phyloP scores from a whole-genome alignment of 2,113 vertebrate genomes.

The Thamnophis sirtalis region DNA sequence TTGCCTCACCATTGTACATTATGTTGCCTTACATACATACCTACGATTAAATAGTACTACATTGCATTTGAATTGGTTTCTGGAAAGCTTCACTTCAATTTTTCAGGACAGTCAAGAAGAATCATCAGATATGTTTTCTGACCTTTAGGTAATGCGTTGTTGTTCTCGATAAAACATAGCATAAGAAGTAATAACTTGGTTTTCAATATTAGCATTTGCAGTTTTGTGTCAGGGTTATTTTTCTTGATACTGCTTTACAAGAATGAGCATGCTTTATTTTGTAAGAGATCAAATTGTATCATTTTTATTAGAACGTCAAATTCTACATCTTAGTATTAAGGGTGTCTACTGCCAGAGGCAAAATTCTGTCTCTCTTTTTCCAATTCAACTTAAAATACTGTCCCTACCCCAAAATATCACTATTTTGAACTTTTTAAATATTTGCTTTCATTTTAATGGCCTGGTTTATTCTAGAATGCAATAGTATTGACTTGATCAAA shows the following conservation, averaged over 20 bases:
- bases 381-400: not conserved
- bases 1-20: slow-evolving; percentile 48
- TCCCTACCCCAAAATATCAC: not conserved
- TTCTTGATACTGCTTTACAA: slow-evolving; percentile 24
- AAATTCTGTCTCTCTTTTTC: not conserved
- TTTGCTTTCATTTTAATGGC: not conserved
- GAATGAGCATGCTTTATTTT: slow-evolving; percentile 11
- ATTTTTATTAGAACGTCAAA: not conserved
- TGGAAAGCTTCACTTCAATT: slow-evolving; percentile 55
- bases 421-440: not conserved
- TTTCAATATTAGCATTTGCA: slow-evolving; percentile 47
- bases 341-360: not conserved
- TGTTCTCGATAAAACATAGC: slow-evolving; percentile 49
- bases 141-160: slow-evolving; percentile 53
- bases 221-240: slow-evolving; percentile 43
- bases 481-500: not conserved
- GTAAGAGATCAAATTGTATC: not conserved
- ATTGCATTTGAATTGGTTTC: slow-evolving; percentile 45
- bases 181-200: slow-evolving; percentile 43
- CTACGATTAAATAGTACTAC: slow-evolving; percentile 55
- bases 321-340: not conserved
- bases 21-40: slow-evolving; percentile 45
- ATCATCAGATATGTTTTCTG: slow-evolving; percentile 47
- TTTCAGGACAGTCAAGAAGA: slow-evolving; percentile 52
- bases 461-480: not conserved